Conservation (phyloP, 1,140 invertebrate species). For the Cotesia vestalis region DNA sequence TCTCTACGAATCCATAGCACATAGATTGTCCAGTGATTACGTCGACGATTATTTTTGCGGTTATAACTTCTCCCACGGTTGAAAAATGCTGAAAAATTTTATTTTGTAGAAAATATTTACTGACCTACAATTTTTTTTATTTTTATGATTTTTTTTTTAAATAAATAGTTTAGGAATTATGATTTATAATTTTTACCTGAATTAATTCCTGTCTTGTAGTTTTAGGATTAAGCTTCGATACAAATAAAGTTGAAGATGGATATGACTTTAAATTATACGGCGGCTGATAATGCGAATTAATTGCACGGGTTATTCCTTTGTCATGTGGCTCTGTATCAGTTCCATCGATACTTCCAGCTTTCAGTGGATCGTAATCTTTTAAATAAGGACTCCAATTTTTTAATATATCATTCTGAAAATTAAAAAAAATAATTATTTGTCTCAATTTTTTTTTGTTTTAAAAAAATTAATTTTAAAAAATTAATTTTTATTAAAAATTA, state of each 20-base stretch:
- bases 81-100: constrained; percentile 69
- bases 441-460: too few species aligned
- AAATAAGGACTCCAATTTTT: constrained; percentile 67
- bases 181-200: constrained; percentile 43
- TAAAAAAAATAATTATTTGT: neutral
- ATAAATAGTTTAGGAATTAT: neutral
- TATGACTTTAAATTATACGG: constrained; percentile 75
- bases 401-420: constrained; percentile 20
- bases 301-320: constrained; percentile 77
- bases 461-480: too few species aligned
- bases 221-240: constrained; percentile 78
- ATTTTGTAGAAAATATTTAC: too few species aligned
- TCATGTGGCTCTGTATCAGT: constrained; percentile 87
- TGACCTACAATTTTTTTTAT: too few species aligned
- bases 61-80: constrained; percentile 73
- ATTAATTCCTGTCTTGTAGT: constrained; percentile 69
- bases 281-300: constrained; percentile 76
- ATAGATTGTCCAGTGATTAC: constrained; percentile 84
- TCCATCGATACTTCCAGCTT: constrained; percentile 85
- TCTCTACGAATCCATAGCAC: constrained; percentile 89
- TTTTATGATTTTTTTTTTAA: too few species aligned
- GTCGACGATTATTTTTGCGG: constrained; percentile 77
- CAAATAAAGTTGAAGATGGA: constrained; percentile 79
- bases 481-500: too few species aligned
- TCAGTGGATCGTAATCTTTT: constrained; percentile 73